Percentiles rank a stretch among this genome's conserved stretches.
Conservation (phyloP, 2,113 vertebrate species). For the Urocynchramus pylzowi region DNA sequence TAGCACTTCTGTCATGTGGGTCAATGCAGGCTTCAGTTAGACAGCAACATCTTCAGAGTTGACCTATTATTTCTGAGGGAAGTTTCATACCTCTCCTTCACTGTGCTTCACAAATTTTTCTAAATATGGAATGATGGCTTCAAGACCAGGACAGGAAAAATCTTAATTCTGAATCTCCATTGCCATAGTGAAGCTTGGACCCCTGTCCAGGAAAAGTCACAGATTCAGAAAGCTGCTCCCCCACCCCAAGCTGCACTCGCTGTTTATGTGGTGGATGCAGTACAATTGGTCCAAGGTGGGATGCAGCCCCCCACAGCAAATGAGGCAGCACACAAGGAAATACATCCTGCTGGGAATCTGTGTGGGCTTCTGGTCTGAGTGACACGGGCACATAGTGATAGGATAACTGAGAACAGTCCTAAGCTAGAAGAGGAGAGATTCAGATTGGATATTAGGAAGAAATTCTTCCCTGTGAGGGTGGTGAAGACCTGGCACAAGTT, state of each 20-base stretch:
- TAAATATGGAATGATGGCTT: not conserved
- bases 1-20: not conserved
- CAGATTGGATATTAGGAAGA: not conserved
- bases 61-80: not conserved
- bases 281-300: not conserved
- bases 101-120: not conserved
- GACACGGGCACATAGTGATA: accelerated
- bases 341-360: not conserved
- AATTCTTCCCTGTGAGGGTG: not conserved
- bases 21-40: not conserved
- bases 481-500: accelerated
- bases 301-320: not conserved
- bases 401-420: not conserved
- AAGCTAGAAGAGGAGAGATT: not conserved
- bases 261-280: not conserved
- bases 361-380: accelerated
- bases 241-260: not conserved
- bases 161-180: not conserved
- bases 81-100: not conserved
- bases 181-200: not conserved
- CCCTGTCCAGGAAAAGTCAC: not conserved
- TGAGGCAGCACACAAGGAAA: not conserved
- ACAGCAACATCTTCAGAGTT: not conserved
- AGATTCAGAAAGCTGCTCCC: not conserved
- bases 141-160: not conserved